Conservation (phyloP, 2,888 invertebrate genomes). For the Imbricaverruca yamaguchii region DNA sequence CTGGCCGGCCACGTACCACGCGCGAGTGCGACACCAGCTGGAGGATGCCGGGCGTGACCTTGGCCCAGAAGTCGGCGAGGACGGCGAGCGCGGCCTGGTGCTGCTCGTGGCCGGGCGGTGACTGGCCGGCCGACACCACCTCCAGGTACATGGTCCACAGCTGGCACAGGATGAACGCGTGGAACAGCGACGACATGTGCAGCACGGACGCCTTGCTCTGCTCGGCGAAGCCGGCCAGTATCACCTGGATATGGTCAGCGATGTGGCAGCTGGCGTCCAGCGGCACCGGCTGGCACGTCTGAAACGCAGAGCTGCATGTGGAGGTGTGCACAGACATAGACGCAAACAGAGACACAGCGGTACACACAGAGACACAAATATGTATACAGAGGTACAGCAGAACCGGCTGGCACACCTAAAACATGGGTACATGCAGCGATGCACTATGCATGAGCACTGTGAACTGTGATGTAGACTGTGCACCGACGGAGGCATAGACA, state of each 20-base stretch:
- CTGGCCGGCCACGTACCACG: conserved; percentile 55
- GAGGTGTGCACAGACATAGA: not conserved
- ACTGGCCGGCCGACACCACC: conserved; percentile 43
- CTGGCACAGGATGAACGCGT: conserved; percentile 94
- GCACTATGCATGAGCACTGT: too few relatives aligned
- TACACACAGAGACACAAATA: not conserved
- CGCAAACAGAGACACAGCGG: not conserved
- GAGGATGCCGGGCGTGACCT: conserved; percentile 90
- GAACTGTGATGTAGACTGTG: too few relatives aligned
- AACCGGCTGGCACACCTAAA: too few relatives aligned
- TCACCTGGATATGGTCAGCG: conserved; percentile 92
- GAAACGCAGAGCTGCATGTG: not conserved
- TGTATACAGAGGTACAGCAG: not conserved
- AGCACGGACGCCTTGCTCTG: conserved; percentile 83
- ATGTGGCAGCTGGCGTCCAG: conserved; percentile 93
- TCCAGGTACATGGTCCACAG: conserved; percentile 98
- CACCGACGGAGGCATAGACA: too few relatives aligned
- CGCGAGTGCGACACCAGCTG: conserved; percentile 87
- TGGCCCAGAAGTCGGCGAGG: conserved; percentile 96
- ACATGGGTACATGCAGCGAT: too few relatives aligned
- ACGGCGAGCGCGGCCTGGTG: conserved; percentile 47
- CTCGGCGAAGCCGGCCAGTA: conserved; percentile 94
- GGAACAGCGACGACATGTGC: conserved; percentile 93
- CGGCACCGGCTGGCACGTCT: conserved; percentile 70
- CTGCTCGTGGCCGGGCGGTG: conserved; percentile 40